Evolutionary conservation across 35 echinoderm and acorn worm species (phyloP).

Genomic region (Diadema setosum): DNA sequence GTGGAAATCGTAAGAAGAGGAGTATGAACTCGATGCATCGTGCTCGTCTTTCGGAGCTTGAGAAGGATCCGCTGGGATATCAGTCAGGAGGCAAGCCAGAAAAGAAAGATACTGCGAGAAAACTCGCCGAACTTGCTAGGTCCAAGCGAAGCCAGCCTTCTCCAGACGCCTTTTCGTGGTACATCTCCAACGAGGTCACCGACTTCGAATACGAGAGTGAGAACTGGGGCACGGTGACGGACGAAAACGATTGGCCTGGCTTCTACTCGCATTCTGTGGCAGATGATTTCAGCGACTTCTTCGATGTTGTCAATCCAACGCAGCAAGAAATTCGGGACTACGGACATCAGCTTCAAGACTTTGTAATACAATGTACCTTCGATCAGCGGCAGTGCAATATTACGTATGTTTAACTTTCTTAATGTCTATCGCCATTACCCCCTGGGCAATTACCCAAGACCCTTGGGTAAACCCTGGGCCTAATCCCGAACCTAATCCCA

Average conservation of each 20-base stretch:
- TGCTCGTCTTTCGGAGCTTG: too few relatives aligned
- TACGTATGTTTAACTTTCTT: constrained; percentile 46
- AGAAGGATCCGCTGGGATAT: too few relatives aligned
- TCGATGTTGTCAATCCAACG: constrained; percentile 54
- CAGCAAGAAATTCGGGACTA: constrained; percentile 27
- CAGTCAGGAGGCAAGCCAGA: too few relatives aligned
- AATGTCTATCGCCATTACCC: not conserved
- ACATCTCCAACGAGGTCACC: not conserved
- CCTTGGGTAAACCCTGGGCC: too few relatives aligned
- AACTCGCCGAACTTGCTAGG: too few relatives aligned
- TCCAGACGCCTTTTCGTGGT: not conserved
- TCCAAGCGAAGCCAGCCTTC: not conserved
- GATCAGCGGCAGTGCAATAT: constrained; percentile 55
- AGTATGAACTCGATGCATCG: too few relatives aligned
- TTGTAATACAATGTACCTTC: constrained; percentile 66
- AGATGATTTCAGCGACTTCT: constrained; percentile 66
- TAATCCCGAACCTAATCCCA: too few relatives aligned
- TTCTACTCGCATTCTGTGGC: constrained; percentile 36
- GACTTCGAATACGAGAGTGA: constrained; percentile 39
- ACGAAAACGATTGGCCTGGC: constrained; percentile 42
- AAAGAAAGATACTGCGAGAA: too few relatives aligned
- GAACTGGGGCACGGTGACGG: constrained; percentile 30
- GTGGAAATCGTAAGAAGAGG: not conserved
- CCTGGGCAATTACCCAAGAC: too few relatives aligned
- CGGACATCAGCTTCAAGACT: constrained; percentile 60